Conservation (phyloP, 1,140 invertebrate genomes). For the Bombyx mori region DNA sequence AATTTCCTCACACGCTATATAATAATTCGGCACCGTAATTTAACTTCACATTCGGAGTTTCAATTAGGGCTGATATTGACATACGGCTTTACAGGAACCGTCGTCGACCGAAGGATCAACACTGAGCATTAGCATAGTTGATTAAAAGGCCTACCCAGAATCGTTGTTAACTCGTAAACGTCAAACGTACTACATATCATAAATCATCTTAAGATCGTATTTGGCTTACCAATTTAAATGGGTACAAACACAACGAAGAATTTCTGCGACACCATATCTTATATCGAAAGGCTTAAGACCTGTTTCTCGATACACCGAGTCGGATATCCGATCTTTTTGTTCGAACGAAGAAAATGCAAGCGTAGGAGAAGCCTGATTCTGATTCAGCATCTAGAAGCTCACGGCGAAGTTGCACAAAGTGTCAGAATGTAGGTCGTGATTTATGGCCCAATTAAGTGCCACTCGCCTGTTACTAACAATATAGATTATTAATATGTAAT, state of each 20-base stretch:
- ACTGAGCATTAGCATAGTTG: constrained; percentile 66
- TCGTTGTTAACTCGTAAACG: constrained; percentile 62
- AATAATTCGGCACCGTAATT: constrained; percentile 26
- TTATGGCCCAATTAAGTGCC: constrained; percentile 60
- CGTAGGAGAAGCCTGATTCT: constrained; percentile 40
- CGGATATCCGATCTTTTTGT: constrained; percentile 10
- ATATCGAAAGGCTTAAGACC: too few species aligned
- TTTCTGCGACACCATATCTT: too few species aligned
- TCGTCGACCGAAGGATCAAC: constrained; percentile 41
- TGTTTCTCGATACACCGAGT: too few species aligned
- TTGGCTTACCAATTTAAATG: too few species aligned
- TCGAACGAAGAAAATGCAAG: constrained; percentile 34
- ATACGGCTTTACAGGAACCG: constrained; percentile 38
- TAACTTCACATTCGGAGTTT: constrained; percentile 52
- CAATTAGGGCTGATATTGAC: constrained; percentile 62
- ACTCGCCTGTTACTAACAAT: constrained; percentile 43
- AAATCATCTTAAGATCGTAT: constrained; percentile 63
- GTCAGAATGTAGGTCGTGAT: constrained; percentile 42
- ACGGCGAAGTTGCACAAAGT: constrained; percentile 35
- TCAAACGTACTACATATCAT: constrained; percentile 64
- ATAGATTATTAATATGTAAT: constrained; percentile 56
- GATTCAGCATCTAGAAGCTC: constrained; percentile 51
- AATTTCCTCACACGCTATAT: not conserved
- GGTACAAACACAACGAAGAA: too few species aligned
- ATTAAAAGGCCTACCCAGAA: constrained; percentile 62